Percentiles rank a stretch among this genome's conserved stretches.
Evolutionary conservation across 2,797 vertebrate species (phyloP).

Genomic region (Ctenopoma multispine): DNA sequence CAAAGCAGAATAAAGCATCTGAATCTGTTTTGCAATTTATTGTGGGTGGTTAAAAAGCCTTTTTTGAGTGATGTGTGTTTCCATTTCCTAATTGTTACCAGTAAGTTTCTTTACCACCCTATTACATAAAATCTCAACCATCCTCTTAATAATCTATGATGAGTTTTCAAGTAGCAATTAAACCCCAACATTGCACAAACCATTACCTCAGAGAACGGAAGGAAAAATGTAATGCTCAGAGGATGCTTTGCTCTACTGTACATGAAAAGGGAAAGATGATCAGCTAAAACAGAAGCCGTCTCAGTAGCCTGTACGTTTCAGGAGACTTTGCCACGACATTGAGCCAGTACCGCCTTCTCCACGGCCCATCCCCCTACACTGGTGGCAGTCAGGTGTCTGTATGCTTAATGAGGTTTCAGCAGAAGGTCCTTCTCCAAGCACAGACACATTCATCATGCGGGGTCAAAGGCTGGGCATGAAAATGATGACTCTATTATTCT

Average conservation of each 20-base stretch:
- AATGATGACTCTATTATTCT: conserved; percentile 73
- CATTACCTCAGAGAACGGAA: conserved; percentile 29
- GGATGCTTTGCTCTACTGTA: conserved; percentile 4
- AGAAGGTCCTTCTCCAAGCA: conserved; percentile 49
- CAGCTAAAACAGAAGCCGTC: conserved; percentile 12
- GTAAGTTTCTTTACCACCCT: conserved; percentile 18
- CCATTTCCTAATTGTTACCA: conserved; percentile 22
- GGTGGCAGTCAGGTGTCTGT: conserved; percentile 60
- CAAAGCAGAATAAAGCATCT: conserved; percentile 12
- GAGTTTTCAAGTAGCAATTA: conserved; percentile 28
- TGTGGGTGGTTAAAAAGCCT: conserved; percentile 13
- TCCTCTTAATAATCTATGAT: conserved; percentile 28
- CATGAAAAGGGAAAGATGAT: conserved; percentile 18
- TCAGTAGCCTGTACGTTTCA: conserved; percentile 18
- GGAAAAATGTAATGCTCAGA: neutral
- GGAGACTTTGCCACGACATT: conserved; percentile 45
- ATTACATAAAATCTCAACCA: conserved; percentile 2
- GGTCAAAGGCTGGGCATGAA: conserved; percentile 63
- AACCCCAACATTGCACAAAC: conserved; percentile 7
- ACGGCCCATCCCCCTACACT: conserved; percentile 63
- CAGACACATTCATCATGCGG: conserved; percentile 75
- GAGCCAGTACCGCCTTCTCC: conserved; percentile 39
- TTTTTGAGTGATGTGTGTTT: neutral
- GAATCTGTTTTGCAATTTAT: conserved; percentile 25
- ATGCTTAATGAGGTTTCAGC: conserved; percentile 63